Evolutionary conservation across 1,140 invertebrate genomes (phyloP).

Genomic region (Chlorops oryzae): DNA sequence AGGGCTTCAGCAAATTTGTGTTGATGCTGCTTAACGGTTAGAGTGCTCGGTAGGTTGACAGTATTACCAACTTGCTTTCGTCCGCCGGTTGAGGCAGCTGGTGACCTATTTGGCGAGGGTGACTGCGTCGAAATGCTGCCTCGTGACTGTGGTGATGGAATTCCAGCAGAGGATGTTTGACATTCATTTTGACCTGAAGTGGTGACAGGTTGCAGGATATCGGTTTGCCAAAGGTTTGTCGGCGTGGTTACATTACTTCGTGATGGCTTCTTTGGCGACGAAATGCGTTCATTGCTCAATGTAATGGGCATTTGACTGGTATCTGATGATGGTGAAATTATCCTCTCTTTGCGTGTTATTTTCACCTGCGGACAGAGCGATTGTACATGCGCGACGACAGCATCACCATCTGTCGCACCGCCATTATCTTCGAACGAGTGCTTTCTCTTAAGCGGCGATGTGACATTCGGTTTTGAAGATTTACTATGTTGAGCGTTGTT

Average conservation of each 20-base stretch:
- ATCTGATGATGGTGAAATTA: conserved; percentile 38
- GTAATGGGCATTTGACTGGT: conserved; percentile 70
- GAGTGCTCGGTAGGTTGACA: conserved; percentile 5
- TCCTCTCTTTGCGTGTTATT: conserved; percentile 12
- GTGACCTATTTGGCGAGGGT: background rate
- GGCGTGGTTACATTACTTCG: too few species aligned
- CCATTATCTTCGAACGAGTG: conserved; percentile 15
- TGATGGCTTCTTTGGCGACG: conserved; percentile 47
- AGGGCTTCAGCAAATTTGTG: conserved; percentile 3
- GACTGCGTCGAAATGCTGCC: too few species aligned
- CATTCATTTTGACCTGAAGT: too few species aligned
- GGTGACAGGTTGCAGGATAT: too few species aligned
- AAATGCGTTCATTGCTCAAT: conserved; percentile 59
- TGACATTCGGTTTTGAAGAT: background rate
- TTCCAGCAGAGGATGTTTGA: too few species aligned
- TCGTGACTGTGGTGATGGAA: too few species aligned
- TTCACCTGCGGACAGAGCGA: conserved; percentile 10
- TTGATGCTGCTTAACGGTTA: conserved; percentile 1
- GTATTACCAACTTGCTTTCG: conserved; percentile 11
- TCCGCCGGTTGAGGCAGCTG: conserved; percentile 1
- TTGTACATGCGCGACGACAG: conserved; percentile 9
- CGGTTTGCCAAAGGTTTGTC: too few species aligned
- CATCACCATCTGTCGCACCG: background rate
- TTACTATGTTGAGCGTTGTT: background rate
- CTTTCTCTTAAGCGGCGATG: conserved; percentile 6